Conservation (phyloP, 2,113 vertebrate species). For the Sorex araneus region DNA sequence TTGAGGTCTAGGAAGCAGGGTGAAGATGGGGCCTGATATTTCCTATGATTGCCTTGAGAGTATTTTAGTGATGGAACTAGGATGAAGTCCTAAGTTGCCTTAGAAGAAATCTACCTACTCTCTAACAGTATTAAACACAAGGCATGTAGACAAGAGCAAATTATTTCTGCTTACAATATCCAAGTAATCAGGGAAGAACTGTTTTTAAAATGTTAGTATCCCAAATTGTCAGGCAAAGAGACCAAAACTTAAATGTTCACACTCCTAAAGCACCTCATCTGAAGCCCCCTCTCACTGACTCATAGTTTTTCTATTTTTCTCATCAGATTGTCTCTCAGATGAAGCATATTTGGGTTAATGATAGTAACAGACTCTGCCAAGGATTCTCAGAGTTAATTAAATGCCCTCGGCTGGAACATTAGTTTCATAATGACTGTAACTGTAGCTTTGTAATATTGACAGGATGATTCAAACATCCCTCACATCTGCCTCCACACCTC, state of each 20-base stretch:
- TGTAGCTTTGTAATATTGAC: not conserved
- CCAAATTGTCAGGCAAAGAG: constrained; percentile 32
- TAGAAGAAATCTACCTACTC: constrained; percentile 52
- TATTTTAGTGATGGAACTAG: not conserved
- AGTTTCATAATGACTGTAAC: constrained; percentile 53
- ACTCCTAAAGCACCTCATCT: constrained; percentile 30
- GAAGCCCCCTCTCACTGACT: constrained; percentile 39
- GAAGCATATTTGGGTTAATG: constrained; percentile 9
- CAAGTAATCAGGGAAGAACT: constrained; percentile 12
- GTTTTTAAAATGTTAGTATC: constrained; percentile 53
- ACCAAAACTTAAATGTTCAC: not conserved
- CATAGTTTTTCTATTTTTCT: constrained; percentile 17
- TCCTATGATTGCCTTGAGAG: constrained; percentile 15
- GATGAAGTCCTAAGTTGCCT: constrained; percentile 1
- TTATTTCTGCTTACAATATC: constrained; percentile 1
- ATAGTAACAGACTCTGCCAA: constrained; percentile 17
- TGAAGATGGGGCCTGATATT: not conserved
- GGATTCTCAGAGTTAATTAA: constrained; percentile 57
- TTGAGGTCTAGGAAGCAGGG: not conserved
- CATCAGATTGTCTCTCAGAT: constrained; percentile 44
- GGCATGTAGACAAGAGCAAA: constrained; percentile 50
- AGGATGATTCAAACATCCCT: constrained; percentile 1
- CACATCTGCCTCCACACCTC: not conserved
- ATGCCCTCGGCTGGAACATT: constrained; percentile 17
- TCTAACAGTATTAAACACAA: constrained; percentile 32